These are phyloP conservation scores for Eunapius fragilis DNA, from an alignment of 37 sponge, comb jelly and placozoan species.

Conservation along the genomic window DNA sequence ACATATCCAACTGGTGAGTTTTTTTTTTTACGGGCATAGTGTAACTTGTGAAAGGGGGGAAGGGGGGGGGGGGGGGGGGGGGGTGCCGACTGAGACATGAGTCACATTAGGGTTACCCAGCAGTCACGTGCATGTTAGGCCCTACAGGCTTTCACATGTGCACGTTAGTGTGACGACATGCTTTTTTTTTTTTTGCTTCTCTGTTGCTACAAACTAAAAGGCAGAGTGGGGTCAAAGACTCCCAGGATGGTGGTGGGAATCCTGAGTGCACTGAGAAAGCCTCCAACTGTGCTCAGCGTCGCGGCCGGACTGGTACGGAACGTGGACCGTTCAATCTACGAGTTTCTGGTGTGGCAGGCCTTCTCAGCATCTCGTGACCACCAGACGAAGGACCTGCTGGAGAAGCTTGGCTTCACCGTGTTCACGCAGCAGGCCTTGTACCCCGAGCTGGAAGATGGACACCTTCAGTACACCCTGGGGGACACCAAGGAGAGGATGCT, in stretches of 20 bases:
- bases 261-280: not conserved
- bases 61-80: too few species aligned
- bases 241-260: not conserved
- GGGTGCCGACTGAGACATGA: too few species aligned
- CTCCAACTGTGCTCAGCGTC: not conserved
- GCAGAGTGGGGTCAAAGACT: not conserved
- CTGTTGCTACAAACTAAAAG: not conserved
- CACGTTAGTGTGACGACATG: too few species aligned
- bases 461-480: not conserved
- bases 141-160: too few species aligned
- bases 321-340: not conserved
- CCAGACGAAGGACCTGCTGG: not conserved
- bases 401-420: not conserved
- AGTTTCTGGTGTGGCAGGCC: not conserved
- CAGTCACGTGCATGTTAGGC: too few species aligned
- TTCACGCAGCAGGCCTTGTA: not conserved
- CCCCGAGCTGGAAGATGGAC: not conserved
- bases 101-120: too few species aligned
- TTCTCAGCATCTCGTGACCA: not conserved
- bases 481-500: not conserved
- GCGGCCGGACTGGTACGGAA: not conserved
- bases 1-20: too few species aligned
- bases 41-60: too few species aligned
- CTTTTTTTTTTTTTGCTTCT: not conserved
- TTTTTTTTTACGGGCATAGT: too few species aligned